Base-by-base conservation (phyloP, 2,888 invertebrate genomes). In the Xanthorhoe spadicearia region DNA sequence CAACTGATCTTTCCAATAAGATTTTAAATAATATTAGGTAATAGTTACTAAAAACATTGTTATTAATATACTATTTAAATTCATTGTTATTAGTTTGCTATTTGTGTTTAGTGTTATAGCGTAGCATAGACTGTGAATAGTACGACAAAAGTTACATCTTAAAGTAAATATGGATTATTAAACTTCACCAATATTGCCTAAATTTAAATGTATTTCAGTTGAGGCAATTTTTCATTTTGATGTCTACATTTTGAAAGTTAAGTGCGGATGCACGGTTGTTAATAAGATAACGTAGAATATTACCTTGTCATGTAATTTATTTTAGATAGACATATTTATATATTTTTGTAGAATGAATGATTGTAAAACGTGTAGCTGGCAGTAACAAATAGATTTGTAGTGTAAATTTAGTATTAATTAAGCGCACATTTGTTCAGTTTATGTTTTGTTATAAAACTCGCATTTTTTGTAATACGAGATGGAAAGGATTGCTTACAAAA, bases 271-370 rank as follows among this genome's bases (percentile, higher is more conserved):
- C 18, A 62, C 32, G 62, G 55, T 62, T 62, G 58, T 59, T 62
- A 62, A 19, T 43, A 52, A 53, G 53, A 61, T 53, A 43, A 38
- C 19, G 53, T 18, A 8, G 32, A 51, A 62, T 59, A 17, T 62
- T 51, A 55, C 46, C 51, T 62, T 51, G 54, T 66, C 54, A 51
- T 35, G 15, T 54, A 62, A 62, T 23, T 59, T 13, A 55, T 59
- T 62, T 23, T 63, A 66, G 48, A 62, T 49, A 57, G 17, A 51
- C 28, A 57, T 53, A 65, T 60, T 50, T 35, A 51, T 56, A 58
- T 66, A 66, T 66, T 66, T 66, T 66, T 66, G 66, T 66, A 66
- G 66, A 28, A 43, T 55, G 43, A 59, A 18, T 49, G 19, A 60
- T 23, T 23, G 19, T 43, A 32, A 54, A 54, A 17, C 53, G 49